Evolutionary conservation across 2,888 invertebrate genomes (phyloP).

Genomic region (Tetragonisca angustula): DNA sequence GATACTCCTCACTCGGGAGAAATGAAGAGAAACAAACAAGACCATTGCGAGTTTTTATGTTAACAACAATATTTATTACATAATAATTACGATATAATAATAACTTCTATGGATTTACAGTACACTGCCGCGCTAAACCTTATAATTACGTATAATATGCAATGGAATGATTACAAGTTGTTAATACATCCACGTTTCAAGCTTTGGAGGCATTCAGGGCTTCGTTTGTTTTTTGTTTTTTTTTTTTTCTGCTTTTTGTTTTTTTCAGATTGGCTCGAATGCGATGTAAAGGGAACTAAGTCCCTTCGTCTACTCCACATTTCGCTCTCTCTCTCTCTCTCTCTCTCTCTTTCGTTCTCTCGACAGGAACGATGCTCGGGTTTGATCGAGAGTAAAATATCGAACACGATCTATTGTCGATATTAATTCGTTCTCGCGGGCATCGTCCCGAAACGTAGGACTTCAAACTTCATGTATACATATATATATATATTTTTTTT

Average conservation of each 20-base stretch:
- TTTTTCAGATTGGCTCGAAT: slow-evolving; percentile 40
- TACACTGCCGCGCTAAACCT: slow-evolving; percentile 82
- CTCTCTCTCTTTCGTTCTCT: background rate
- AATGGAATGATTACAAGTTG: slow-evolving; percentile 82
- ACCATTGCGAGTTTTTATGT: slow-evolving; percentile 74
- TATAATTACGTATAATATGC: slow-evolving; percentile 77
- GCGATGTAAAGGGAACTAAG: slow-evolving; percentile 18
- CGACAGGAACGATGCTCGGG: slow-evolving; percentile 33
- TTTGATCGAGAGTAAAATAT: slow-evolving; percentile 14
- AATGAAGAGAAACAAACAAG: background rate
- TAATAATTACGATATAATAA: slow-evolving; percentile 84
- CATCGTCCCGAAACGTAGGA: slow-evolving; percentile 45
- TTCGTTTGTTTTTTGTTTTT: slow-evolving; percentile 40
- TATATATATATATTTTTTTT: background rate
- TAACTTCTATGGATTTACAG: slow-evolving; percentile 84
- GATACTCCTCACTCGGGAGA: background rate
- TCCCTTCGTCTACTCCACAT: slow-evolving; percentile 17
- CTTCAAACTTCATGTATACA: background rate
- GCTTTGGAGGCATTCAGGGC: slow-evolving; percentile 70
- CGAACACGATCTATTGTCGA: slow-evolving; percentile 23
- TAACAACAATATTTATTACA: slow-evolving; percentile 84
- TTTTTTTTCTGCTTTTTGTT: slow-evolving; percentile 15
- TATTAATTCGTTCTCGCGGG: slow-evolving; percentile 32
- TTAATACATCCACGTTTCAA: slow-evolving; percentile 81
- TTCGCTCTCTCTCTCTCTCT: slow-evolving; percentile 4